Conservation (phyloP, 2,888 invertebrate genomes). For the Yponomeuta evonymella region DNA sequence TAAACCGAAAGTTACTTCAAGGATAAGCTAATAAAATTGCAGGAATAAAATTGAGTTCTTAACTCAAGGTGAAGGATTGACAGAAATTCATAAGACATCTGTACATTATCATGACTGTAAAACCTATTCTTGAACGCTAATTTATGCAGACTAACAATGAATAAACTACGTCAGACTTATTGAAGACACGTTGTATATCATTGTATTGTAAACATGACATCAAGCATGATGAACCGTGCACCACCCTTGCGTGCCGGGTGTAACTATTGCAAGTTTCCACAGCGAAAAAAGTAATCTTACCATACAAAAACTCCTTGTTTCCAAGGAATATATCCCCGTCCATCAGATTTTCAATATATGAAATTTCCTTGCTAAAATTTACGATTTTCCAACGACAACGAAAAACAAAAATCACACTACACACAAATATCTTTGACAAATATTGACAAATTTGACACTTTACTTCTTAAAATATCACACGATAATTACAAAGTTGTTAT, state of each 20-base stretch:
- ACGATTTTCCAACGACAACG: not conserved
- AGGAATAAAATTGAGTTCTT: no score
- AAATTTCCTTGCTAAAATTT: not conserved
- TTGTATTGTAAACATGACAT: not conserved
- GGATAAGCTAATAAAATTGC: not conserved
- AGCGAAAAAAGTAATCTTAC: constrained; percentile 33
- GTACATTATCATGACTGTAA: no score
- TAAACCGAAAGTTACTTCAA: constrained; percentile 7
- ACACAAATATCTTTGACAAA: no score
- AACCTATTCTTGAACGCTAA: no score
- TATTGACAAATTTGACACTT: constrained; percentile 2
- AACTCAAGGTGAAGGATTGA: no score
- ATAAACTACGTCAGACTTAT: not conserved
- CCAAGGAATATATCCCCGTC: constrained; percentile 58
- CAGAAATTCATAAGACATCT: no score
- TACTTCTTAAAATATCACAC: not conserved
- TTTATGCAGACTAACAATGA: not conserved
- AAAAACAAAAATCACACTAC: not conserved
- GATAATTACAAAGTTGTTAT: not conserved
- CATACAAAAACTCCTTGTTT: constrained; percentile 55
- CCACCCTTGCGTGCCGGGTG: not conserved
- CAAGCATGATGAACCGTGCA: not conserved
- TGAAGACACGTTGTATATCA: not conserved
- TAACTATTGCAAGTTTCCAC: not conserved
- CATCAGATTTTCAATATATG: constrained; percentile 47